Conservation (phyloP, 2,113 vertebrate species). For the Indicator maculatus region DNA sequence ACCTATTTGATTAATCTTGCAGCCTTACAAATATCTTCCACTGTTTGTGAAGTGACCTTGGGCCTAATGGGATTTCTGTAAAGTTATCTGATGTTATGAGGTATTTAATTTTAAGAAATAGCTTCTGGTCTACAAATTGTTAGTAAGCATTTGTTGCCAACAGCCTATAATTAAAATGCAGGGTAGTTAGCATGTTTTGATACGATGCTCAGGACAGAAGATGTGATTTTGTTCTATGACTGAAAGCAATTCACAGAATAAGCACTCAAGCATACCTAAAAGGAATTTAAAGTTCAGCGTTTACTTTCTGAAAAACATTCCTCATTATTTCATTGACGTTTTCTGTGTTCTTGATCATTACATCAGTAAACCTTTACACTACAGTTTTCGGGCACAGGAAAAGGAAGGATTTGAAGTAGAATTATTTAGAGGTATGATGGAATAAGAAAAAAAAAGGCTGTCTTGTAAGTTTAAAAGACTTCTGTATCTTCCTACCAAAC, state of each 20-base stretch:
- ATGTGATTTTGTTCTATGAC: neutral
- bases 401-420: neutral
- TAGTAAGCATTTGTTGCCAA: neutral
- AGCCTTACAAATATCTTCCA: neutral
- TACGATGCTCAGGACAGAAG: neutral
- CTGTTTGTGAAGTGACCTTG: slow-evolving; percentile 1
- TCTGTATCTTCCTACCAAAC: neutral
- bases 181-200: neutral
- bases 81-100: neutral
- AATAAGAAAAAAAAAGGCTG: neutral
- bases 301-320: neutral
- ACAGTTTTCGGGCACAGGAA: neutral
- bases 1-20: slow-evolving; percentile 25
- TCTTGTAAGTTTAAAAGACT: neutral
- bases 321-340: neutral
- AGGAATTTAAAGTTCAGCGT: neutral
- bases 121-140: neutral
- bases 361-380: neutral
- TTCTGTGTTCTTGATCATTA: neutral
- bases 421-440: neutral
- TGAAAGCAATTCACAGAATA: neutral
- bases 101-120: slow-evolving; percentile 16
- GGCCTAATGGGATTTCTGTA: slow-evolving; percentile 14
- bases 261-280: neutral
- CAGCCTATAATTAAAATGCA: neutral